phyloP scores from a whole-genome alignment of 2,797 vertebrate genomes.

The Pitangus sulphuratus region DNA sequence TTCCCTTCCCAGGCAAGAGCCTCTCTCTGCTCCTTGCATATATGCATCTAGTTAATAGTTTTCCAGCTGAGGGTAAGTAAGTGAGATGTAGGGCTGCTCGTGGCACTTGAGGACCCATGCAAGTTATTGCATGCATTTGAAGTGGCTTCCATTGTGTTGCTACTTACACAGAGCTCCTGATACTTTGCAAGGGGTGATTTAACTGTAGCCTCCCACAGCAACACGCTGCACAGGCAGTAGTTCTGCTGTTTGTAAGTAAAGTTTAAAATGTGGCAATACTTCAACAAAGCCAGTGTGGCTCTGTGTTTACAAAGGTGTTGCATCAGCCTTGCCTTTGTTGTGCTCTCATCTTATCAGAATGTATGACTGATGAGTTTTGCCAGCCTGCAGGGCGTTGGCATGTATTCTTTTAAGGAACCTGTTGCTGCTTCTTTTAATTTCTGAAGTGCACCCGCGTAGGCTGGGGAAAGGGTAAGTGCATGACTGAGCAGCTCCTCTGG shows the following conservation, averaged over 20 bases:
- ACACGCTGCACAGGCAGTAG: neutral
- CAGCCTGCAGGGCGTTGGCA: neutral
- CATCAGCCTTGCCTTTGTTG: conserved; percentile 9
- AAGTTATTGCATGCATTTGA: neutral
- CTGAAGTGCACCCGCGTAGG: neutral
- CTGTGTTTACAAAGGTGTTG: neutral
- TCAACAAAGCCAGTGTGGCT: neutral
- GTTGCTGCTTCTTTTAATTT: neutral
- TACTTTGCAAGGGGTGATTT: neutral
- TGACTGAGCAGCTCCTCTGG: neutral
- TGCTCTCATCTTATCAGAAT: neutral
- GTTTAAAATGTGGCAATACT: neutral
- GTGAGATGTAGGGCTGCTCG: neutral
- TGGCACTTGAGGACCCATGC: neutral
- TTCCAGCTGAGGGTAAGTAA: neutral
- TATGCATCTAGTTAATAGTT: neutral
- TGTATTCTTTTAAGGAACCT: neutral
- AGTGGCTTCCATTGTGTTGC: neutral
- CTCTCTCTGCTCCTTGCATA: neutral
- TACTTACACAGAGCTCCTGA: neutral
- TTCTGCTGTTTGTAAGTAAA: neutral
- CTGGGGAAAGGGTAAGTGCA: neutral
- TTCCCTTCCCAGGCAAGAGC: neutral
- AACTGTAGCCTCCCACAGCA: neutral
- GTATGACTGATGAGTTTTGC: neutral